Evolutionary conservation across 2,888 invertebrate species (phyloP).

Genomic region (Cheilosia vernalis): DNA sequence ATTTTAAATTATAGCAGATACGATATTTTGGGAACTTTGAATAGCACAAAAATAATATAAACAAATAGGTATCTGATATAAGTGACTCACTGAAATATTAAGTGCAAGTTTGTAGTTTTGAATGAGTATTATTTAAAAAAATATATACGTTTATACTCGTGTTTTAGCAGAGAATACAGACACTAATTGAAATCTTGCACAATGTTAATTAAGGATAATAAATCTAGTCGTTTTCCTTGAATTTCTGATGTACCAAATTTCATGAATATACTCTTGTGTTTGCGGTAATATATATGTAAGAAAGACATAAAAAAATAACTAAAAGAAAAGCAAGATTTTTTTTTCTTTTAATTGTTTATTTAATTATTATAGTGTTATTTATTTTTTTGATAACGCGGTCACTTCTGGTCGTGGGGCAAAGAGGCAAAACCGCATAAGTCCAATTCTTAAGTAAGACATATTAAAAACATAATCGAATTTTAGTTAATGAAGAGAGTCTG

Average conservation of each 20-base stretch:
- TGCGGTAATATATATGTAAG: too few species aligned
- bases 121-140: not conserved
- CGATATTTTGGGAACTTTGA: not conserved
- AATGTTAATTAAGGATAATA: not conserved
- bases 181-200: not conserved
- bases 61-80: not conserved
- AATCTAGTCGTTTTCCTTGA: not conserved
- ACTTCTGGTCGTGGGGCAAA: too few species aligned
- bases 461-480: too few species aligned
- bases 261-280: not conserved
- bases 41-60: not conserved
- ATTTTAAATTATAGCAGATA: conserved; percentile 2
- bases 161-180: not conserved
- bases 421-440: too few species aligned
- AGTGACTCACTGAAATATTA: not conserved
- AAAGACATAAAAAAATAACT: too few species aligned
- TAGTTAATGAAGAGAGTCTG: too few species aligned
- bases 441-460: too few species aligned
- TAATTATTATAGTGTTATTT: too few species aligned
- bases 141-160: not conserved
- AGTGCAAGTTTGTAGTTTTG: not conserved
- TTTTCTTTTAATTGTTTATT: too few species aligned
- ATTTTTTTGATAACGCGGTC: too few species aligned
- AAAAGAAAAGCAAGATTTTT: too few species aligned
- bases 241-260: not conserved